phyloP scores from a whole-genome alignment of 2,888 invertebrate genomes.

The Apotomis capreana region DNA sequence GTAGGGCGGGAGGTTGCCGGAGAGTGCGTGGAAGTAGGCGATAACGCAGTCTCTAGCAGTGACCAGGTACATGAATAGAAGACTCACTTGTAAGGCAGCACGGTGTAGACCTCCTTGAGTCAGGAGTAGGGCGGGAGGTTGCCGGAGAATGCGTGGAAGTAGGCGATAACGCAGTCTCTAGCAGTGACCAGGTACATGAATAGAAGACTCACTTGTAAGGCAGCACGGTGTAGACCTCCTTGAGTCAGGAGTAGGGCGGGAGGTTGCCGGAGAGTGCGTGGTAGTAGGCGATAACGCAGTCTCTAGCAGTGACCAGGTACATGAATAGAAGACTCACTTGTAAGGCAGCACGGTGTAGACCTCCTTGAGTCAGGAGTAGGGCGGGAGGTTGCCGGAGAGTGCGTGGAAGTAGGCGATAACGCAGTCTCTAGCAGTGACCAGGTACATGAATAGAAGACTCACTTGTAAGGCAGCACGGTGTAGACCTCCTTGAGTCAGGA shows the following conservation, averaged over 20 bases:
- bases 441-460: conserved; percentile 42
- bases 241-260: conserved; percentile 95
- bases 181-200: too few relatives aligned
- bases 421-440: too few relatives aligned
- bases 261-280: conserved; percentile 95
- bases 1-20: conserved; percentile 94
- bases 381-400: too few relatives aligned
- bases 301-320: conserved; percentile 58
- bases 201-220: conserved; percentile 90
- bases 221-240: conserved; percentile 96
- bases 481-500: conserved; percentile 97
- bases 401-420: too few relatives aligned
- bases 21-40: conserved; percentile 97
- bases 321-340: too few relatives aligned
- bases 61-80: too few relatives aligned
- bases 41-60: conserved; percentile 93
- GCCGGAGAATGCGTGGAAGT: too few relatives aligned
- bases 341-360: conserved; percentile 54
- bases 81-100: too few relatives aligned
- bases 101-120: conserved; percentile 69
- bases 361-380: conserved; percentile 58
- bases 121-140: too few relatives aligned
- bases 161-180: too few relatives aligned
- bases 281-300: conserved; percentile 98
- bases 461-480: conserved; percentile 97